These are phyloP conservation scores for Loxodonta africana DNA, from an alignment of 2,113 vertebrate genomes.

Conservation along the genomic window DNA sequence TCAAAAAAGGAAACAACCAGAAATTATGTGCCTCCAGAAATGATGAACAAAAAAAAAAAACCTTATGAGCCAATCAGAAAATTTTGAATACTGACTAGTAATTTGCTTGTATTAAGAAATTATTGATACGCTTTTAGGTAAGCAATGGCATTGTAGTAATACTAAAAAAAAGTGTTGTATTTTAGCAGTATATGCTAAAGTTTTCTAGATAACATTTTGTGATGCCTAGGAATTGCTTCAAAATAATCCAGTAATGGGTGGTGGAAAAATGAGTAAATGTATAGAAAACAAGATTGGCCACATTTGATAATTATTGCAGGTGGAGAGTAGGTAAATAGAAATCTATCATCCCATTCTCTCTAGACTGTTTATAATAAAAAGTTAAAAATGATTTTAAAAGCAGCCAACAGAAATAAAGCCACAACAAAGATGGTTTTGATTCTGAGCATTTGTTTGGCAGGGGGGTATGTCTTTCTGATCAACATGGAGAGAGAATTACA, in stretches of 20 bases:
- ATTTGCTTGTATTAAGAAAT: neutral
- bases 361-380: conserved; percentile 12
- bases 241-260: neutral
- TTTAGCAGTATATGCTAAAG: neutral
- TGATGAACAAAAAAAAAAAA: neutral
- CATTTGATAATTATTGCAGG: neutral
- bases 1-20: neutral
- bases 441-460: neutral
- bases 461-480: neutral
- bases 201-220: neutral
- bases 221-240: neutral
- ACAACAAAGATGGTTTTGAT: neutral
- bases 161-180: neutral
- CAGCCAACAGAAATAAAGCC: neutral
- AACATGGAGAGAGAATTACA: neutral
- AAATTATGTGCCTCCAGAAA: neutral
- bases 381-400: neutral
- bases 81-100: neutral
- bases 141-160: neutral
- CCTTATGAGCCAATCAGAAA: neutral
- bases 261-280: neutral
- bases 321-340: neutral
- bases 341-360: neutral
- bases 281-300: neutral
- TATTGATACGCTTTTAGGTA: neutral